Conservation (phyloP, 2,888 invertebrate genomes). For the Epirrhoe alternata region DNA sequence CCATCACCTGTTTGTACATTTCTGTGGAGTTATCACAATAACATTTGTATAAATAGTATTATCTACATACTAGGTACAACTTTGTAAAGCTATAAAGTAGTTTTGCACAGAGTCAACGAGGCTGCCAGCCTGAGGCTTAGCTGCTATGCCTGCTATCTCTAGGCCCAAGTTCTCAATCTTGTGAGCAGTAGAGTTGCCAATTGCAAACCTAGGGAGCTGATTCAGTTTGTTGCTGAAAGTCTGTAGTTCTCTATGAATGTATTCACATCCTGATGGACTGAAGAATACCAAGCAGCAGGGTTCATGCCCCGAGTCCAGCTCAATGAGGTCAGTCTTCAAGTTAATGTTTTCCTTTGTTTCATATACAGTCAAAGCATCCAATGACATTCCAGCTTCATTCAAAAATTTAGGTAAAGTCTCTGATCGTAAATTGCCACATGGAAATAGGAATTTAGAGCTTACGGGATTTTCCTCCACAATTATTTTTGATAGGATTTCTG, state of each 20-base stretch:
- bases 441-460: constrained; percentile 67
- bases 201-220: constrained; percentile 73
- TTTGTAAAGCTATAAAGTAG: constrained; percentile 59
- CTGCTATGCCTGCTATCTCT: constrained; percentile 74
- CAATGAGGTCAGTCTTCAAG: constrained; percentile 61
- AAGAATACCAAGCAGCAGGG: constrained; percentile 76
- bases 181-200: constrained; percentile 77
- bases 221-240: constrained; percentile 70
- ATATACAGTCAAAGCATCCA: constrained; percentile 72
- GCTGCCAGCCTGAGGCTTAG: constrained; percentile 64
- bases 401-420: constrained; percentile 66
- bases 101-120: constrained; percentile 62
- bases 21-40: neutral
- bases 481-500: constrained; percentile 66
- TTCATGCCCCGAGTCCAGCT: constrained; percentile 50
- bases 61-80: constrained; percentile 41
- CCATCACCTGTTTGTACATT: constrained; percentile 33
- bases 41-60: neutral
- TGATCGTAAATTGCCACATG: constrained; percentile 73
- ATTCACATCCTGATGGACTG: constrained; percentile 78
- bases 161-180: constrained; percentile 75
- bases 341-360: constrained; percentile 75
- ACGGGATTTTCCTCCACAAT: constrained; percentile 61
- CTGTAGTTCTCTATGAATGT: constrained; percentile 73
- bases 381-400: constrained; percentile 51